Base-by-base conservation (phyloP, 2,888 invertebrate genomes). In the Pelosia muscerda region DNA sequence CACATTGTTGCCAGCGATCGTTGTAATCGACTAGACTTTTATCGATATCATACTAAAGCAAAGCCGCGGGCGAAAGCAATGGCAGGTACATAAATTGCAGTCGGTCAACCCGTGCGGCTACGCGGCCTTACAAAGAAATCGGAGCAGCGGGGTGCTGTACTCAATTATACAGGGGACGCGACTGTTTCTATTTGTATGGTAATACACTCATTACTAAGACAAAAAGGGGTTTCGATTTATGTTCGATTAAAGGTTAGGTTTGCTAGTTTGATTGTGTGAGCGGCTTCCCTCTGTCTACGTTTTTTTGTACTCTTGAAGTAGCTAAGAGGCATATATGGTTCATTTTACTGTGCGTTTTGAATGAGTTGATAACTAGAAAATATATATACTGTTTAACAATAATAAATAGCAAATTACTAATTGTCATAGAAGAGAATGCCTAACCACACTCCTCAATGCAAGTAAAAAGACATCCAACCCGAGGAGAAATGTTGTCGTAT, bases 151-250 rank as follows among this genome's bases (percentile, higher is more conserved):
- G 94, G 90, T 85, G 92, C 91, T 89, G 74, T 77, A 86, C 88
- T 90, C 93, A 92, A 94, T 94, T 92, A 94, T 88, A 90, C 84
- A 86, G 81, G 82, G 82, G 77, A 81, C 87, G 85, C 85, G 86
- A 87, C 89, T 88, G 88, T 88, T 90, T 91, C 93, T 93, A 94
- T 95, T 92, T 93, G 93, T 94, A 95, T 95, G 94, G 87, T 93
- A 94, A 95, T 95, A 83, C 85, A 86, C 94, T 94, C 94, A 94
- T 94, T 94, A 94, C 88, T 78, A 76, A 90, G 90, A 92, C 90
- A 89, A 90, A 91, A 91, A 91, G 88, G 88, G 89, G 63, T 73
- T 56, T 65, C 77, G 84, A 84, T 84, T 83, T 83, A 84, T 82
- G 84, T 84, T 84, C 68, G 63, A 76, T 84, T 81, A 80, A 83